Percentiles rank a stretch among this genome's conserved stretches.
These are phyloP conservation scores for Lutjanus argentimaculatus DNA, from an alignment of 2,797 vertebrate species.

Conservation along the genomic window DNA sequence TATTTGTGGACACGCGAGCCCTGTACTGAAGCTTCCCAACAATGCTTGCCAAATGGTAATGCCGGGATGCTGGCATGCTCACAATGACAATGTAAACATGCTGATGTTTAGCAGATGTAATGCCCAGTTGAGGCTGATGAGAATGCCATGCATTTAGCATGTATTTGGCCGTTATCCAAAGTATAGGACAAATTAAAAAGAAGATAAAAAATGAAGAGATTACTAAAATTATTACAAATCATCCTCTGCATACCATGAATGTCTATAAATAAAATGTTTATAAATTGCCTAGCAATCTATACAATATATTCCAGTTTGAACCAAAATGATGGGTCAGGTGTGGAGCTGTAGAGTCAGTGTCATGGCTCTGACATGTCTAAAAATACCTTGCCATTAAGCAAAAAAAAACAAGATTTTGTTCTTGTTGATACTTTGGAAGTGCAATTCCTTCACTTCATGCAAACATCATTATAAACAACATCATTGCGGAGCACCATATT, in stretches of 20 bases:
- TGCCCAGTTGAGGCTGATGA: background rate
- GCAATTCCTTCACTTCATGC: too few relatives aligned
- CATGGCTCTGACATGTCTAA: too few relatives aligned
- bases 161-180: background rate
- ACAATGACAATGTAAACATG: background rate
- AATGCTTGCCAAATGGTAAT: background rate
- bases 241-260: background rate
- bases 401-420: too few relatives aligned
- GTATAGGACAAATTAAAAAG: background rate
- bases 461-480: constrained; percentile 6
- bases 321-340: background rate
- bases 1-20: background rate
- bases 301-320: background rate
- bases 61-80: background rate
- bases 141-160: background rate
- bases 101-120: background rate
- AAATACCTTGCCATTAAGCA: too few relatives aligned
- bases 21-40: background rate
- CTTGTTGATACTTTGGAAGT: too few relatives aligned
- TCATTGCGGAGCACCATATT: background rate
- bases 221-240: background rate
- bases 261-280: background rate
- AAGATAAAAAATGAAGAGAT: background rate
- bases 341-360: too few relatives aligned
- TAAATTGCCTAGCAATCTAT: background rate